Evolutionary conservation across 2,113 vertebrate species (phyloP).

Genomic region (Beaufortia kweichowensis): DNA sequence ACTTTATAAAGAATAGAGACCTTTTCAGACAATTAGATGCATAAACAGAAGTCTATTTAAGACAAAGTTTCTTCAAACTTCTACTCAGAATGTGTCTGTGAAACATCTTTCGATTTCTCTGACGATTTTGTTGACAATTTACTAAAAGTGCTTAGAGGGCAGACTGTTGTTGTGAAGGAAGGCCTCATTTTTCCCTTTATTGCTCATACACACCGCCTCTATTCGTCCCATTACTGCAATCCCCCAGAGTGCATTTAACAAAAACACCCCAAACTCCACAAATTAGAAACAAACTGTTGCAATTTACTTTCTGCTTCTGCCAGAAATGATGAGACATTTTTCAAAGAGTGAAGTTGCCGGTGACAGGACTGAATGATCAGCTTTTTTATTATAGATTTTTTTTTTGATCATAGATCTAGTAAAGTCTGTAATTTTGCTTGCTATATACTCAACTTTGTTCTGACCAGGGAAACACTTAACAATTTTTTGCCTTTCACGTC

Average conservation of each 20-base stretch:
- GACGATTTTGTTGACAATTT: constrained; percentile 13
- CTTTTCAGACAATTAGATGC: not conserved
- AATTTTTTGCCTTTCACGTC: not conserved
- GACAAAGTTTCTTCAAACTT: not conserved
- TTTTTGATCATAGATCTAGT: not conserved
- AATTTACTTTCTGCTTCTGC: constrained; percentile 22
- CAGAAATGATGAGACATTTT: not conserved
- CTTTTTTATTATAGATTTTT: not conserved
- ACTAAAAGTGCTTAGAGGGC: constrained; percentile 32
- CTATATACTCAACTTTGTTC: not conserved
- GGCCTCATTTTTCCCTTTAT: constrained; percentile 40
- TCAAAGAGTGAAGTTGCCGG: not conserved
- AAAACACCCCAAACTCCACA: constrained; percentile 44
- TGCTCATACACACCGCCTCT: constrained; percentile 48
- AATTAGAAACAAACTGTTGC: constrained; percentile 31
- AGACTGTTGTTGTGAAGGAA: constrained; percentile 34
- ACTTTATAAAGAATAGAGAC: not conserved
- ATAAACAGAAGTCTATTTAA: constrained; percentile 2
- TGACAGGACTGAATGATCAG: not conserved
- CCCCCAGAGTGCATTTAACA: constrained; percentile 37
- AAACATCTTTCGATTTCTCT: not conserved
- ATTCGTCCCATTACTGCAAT: constrained; percentile 56
- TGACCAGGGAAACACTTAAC: not conserved
- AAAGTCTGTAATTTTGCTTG: not conserved
- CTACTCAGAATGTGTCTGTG: not conserved